Conservation (phyloP, 2,888 invertebrate species). For the Chorisops tibialis region DNA sequence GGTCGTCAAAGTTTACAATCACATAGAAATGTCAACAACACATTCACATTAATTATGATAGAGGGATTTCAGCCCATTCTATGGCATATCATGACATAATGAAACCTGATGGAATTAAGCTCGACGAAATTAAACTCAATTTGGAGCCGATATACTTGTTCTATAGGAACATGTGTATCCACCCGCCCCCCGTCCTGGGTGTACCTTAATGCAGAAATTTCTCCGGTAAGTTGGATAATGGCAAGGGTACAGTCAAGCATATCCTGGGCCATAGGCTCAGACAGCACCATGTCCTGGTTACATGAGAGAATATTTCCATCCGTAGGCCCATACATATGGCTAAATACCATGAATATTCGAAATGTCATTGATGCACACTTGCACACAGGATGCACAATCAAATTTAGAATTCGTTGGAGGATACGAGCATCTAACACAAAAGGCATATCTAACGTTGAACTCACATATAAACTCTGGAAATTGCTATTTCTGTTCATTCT, state of each 20-base stretch:
- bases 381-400: conserved; percentile 21
- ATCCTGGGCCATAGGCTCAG: too few species aligned
- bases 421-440: conserved; percentile 11
- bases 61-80: conserved; percentile 9
- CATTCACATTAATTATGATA: conserved; percentile 24
- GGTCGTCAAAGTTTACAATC: conserved; percentile 6
- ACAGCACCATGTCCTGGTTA: conserved; percentile 1
- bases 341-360: conserved; percentile 28
- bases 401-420: conserved; percentile 24
- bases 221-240: conserved; percentile 1
- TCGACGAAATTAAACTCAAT: conserved; percentile 24
- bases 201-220: conserved; percentile 5
- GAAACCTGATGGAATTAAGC: conserved; percentile 23
- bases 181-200: conserved; percentile 1
- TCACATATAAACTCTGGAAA: too few species aligned
- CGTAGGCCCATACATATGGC: conserved; percentile 12
- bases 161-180: too few species aligned
- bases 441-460: conserved; percentile 19
- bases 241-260: neutral
- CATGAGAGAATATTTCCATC: conserved; percentile 1
- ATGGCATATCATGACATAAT: conserved; percentile 22
- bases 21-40: conserved; percentile 20
- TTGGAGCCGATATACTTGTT: too few species aligned
- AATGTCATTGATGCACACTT: conserved; percentile 11
- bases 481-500: neutral